These are phyloP conservation scores for Hypomecis punctinalis DNA, from an alignment of 2,888 invertebrate species.

Conservation along the genomic window DNA sequence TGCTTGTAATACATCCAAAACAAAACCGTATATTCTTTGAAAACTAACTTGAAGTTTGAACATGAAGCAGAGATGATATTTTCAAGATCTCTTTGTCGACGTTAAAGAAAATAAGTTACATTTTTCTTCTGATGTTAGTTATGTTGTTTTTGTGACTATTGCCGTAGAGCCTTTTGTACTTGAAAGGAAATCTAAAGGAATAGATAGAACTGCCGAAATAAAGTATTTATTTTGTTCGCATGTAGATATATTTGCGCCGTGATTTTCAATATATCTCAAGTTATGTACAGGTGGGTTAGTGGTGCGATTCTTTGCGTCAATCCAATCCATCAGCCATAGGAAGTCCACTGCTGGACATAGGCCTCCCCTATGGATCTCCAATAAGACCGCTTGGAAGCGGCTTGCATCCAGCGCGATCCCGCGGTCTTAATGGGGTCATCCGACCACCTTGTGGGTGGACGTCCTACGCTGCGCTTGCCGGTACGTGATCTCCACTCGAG, in stretches of 20 bases:
- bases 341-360: too few species aligned
- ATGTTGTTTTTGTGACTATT: constrained; percentile 43
- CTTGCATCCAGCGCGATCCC: too few species aligned
- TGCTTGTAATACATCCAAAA: constrained; percentile 21
- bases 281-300: constrained; percentile 1
- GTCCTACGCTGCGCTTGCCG: too few species aligned
- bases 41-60: constrained; percentile 47
- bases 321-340: too few species aligned
- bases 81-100: constrained; percentile 50
- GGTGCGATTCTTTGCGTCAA: constrained; percentile 4
- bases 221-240: constrained; percentile 1
- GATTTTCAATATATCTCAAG: not conserved
- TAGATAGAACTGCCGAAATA: constrained; percentile 10
- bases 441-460: too few species aligned
- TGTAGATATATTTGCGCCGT: too few species aligned
- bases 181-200: constrained; percentile 5
- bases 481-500: too few species aligned
- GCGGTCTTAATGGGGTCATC: too few species aligned
- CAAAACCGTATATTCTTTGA: constrained; percentile 29
- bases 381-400: too few species aligned
- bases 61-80: constrained; percentile 51
- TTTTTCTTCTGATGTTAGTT: constrained; percentile 48
- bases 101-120: constrained; percentile 51
- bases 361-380: too few species aligned
- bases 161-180: constrained; percentile 26